Base-by-base conservation (phyloP, 1,140 invertebrate genomes). In the Nilaparvata lugens region DNA sequence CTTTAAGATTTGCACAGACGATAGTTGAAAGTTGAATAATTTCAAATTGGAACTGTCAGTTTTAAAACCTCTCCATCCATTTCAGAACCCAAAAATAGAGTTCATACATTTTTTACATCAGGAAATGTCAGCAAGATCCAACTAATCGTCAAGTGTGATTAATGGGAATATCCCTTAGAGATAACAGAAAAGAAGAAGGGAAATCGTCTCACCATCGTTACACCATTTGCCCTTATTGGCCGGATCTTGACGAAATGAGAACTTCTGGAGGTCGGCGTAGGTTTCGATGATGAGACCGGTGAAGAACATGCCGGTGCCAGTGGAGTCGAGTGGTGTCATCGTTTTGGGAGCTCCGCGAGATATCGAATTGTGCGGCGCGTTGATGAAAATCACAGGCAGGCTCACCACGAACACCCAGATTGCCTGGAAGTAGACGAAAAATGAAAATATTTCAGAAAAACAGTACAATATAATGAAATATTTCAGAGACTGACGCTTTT, bases 371-470 rank as follows among this genome's bases (percentile, higher is more conserved):
- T 85, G 77, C n/a, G 89, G 87, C 0, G 91, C 92, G 73, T 95
- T 95, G 25, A 93, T 87, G 56, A 94, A 89, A 51, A 95, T 93
- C 14, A 95, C 90, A 23, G 91, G 91, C 58, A 95, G 75, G 75
- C 91, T 94, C 2, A 95, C 91, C 9, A 90, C 78, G 67, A 89
- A 93, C n/a, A 94, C 91, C 93, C 93, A 95, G 43, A 94, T 74
- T 43, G 90, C 91, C 88, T 95, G 65, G n/a, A 75, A n/a, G n/a
- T n/a, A n/a, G n/a, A n/a, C n/a, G n/a, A n/a, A 65, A 48, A 31
- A 38, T 18, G 2, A 35, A 35, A 4, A 4, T 28, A 28, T 28
- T 28, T 28, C 3, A 7, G 25, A 52, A 6, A n/a, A 9, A 52
- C 11, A 56, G n/a, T 13, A 42, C 13, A 42, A 42, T 13, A 42